These are phyloP conservation scores for Cyphomyrus discorhynchus DNA, from an alignment of 2,113 vertebrate species.

Conservation along the genomic window DNA sequence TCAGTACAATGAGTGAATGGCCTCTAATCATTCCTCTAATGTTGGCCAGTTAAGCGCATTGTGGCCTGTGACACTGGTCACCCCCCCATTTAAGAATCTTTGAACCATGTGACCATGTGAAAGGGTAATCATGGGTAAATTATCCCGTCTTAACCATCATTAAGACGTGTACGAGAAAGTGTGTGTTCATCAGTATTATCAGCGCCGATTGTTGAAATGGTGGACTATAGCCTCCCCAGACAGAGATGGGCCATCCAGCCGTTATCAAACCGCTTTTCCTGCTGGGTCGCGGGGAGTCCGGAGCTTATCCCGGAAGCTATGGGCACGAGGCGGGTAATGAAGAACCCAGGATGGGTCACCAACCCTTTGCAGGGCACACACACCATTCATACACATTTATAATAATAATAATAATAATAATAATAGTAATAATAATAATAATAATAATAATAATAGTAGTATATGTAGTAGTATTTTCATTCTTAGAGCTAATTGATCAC, in stretches of 20 bases:
- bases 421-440: too few relatives aligned
- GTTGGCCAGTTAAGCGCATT: neutral
- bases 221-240: neutral
- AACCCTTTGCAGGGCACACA: neutral
- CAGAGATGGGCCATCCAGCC: neutral
- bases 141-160: neutral
- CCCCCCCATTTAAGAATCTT: neutral
- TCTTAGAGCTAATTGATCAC: neutral
- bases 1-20: neutral
- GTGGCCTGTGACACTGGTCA: neutral
- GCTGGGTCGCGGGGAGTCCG: neutral
- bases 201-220: neutral
- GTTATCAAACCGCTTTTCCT: too few relatives aligned
- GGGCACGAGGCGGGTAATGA: neutral
- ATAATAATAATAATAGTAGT: too few relatives aligned
- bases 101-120: conserved; percentile 2
- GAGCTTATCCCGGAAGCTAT: neutral
- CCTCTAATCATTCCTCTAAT: neutral
- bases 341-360: neutral
- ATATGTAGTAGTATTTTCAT: neutral
- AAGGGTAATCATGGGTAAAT: neutral
- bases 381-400: neutral
- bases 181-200: neutral
- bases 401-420: too few relatives aligned
- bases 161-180: neutral